Evolutionary conservation across 92 coral and sea anemone genomes (phyloP).

Genomic region (Galaxea fascicularis): DNA sequence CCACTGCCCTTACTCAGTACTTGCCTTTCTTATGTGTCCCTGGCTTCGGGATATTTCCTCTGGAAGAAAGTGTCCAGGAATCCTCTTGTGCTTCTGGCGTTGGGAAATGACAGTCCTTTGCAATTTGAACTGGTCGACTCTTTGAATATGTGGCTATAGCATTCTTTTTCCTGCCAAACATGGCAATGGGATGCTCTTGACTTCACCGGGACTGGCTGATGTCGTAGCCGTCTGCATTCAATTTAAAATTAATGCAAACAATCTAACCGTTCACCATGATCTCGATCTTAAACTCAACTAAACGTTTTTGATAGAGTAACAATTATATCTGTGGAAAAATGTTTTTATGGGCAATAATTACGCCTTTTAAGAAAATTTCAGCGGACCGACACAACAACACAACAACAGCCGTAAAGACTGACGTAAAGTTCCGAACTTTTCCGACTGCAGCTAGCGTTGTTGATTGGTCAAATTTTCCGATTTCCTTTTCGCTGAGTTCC

Average conservation of each 20-base stretch:
- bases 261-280: background rate
- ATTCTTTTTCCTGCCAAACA: constrained; percentile 34
- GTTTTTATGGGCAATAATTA: too few species aligned
- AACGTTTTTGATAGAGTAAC: background rate
- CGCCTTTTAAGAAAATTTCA: too few species aligned
- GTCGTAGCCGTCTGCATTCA: background rate
- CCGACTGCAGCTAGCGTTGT: background rate
- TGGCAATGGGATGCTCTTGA: background rate
- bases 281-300: background rate
- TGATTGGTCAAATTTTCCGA: constrained; percentile 18
- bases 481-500: background rate
- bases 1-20: too few species aligned
- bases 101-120: constrained; percentile 59
- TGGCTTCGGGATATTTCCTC: background rate
- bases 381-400: background rate
- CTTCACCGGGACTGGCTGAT: background rate
- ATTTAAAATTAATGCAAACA: background rate
- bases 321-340: too few species aligned
- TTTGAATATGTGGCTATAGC: constrained; percentile 68
- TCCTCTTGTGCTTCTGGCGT: constrained; percentile 75
- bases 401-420: background rate
- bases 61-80: constrained; percentile 26
- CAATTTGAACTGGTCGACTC: constrained; percentile 54
- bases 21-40: background rate
- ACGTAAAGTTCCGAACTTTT: background rate